Conservation (phyloP, 2,888 invertebrate genomes). For the Microchrysa polita region DNA sequence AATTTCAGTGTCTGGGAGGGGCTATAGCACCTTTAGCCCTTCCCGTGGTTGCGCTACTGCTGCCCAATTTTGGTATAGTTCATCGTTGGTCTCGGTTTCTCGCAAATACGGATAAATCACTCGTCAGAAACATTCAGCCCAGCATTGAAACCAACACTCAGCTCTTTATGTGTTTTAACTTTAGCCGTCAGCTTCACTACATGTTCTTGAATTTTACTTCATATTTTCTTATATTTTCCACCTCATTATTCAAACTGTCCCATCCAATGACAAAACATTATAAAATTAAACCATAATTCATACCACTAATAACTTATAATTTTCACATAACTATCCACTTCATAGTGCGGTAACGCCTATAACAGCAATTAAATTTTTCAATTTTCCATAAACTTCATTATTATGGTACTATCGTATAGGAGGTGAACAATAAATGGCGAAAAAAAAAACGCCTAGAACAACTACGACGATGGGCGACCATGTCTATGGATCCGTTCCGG, state of each 20-base stretch:
- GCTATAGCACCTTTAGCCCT: no score
- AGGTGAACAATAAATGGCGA: background rate
- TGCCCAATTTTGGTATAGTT: no score
- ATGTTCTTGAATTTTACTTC: no score
- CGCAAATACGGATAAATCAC: no score
- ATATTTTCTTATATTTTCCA: no score
- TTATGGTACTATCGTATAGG: background rate
- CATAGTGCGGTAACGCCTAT: background rate
- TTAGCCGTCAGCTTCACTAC: background rate
- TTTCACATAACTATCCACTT: background rate
- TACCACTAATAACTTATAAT: constrained; percentile 6
- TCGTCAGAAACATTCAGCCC: no score
- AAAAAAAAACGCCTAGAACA: background rate
- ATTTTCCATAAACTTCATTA: constrained; percentile 1
- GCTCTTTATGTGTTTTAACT: background rate
- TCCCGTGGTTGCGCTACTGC: no score
- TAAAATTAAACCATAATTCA: background rate
- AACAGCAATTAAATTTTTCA: constrained; percentile 12
- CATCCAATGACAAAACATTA: background rate
- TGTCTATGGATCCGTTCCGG: constrained; percentile 15
- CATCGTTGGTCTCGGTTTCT: no score
- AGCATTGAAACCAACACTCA: no score
- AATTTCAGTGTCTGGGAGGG: no score
- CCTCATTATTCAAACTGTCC: no score
- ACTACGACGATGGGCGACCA: background rate